These are phyloP conservation scores for Zapornia atra DNA, from an alignment of 2,113 vertebrate species.

Conservation along the genomic window DNA sequence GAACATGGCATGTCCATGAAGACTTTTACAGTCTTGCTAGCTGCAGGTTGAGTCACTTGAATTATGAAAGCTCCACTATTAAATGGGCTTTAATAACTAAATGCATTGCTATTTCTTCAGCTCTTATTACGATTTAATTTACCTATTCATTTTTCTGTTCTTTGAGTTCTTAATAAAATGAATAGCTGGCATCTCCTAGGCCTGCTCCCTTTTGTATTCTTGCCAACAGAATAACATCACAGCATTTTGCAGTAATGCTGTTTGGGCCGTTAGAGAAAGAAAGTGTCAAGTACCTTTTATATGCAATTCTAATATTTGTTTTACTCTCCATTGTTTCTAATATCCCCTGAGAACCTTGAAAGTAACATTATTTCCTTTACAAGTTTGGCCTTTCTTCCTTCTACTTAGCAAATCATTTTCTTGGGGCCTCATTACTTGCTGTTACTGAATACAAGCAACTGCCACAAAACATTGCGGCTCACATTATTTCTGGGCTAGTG, in stretches of 20 bases:
- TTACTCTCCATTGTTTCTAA: constrained; percentile 62
- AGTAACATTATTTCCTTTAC: constrained; percentile 66
- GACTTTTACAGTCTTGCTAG: background rate
- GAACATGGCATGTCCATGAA: background rate
- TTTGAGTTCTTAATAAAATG: constrained; percentile 34
- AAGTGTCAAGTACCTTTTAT: constrained; percentile 50
- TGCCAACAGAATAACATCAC: constrained; percentile 23
- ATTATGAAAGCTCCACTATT: constrained; percentile 1
- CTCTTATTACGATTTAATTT: constrained; percentile 25
- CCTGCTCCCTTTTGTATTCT: constrained; percentile 1
- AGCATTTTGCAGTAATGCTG: constrained; percentile 33
- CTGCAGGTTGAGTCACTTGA: background rate
- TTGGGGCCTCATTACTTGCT: background rate
- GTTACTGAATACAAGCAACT: background rate
- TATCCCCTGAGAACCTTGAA: constrained; percentile 62
- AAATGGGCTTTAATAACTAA: constrained; percentile 30
- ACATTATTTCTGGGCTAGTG: background rate
- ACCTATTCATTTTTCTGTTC: constrained; percentile 31
- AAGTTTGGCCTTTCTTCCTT: constrained; percentile 67
- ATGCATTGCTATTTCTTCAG: constrained; percentile 19
- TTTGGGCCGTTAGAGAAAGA: background rate
- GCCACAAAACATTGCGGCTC: background rate
- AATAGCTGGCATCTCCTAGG: constrained; percentile 31
- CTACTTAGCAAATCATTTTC: constrained; percentile 5
- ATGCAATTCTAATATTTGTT: constrained; percentile 53